Evolutionary conservation across 1,140 invertebrate species (phyloP).

Genomic region (Sycophila sp.): DNA sequence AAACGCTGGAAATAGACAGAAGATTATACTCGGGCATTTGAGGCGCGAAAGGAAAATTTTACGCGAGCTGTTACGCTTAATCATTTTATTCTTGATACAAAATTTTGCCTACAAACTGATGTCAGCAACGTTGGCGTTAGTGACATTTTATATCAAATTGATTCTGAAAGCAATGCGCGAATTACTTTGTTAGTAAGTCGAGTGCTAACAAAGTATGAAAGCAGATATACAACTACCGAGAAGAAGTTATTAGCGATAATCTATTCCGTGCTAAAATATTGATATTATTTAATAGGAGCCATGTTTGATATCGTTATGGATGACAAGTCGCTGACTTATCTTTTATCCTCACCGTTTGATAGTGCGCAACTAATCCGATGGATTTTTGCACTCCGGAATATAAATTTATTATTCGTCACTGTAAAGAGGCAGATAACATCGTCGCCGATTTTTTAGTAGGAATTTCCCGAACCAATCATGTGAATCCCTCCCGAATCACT

Average conservation of each 20-base stretch:
- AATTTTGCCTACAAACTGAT: constrained; percentile 38
- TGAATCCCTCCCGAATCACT: too few relatives aligned
- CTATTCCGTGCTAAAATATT: constrained; percentile 50
- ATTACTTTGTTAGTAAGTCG: constrained; percentile 39
- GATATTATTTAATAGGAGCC: constrained; percentile 42
- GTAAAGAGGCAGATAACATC: neutral
- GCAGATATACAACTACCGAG: constrained; percentile 48
- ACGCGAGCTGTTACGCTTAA: constrained; percentile 4
- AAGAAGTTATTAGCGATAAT: constrained; percentile 53
- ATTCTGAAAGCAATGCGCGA: constrained; percentile 10
- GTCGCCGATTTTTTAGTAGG: neutral
- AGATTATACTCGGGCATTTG: constrained; percentile 26
- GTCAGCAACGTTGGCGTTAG: constrained; percentile 38
- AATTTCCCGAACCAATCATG: too few relatives aligned
- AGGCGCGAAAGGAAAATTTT: constrained; percentile 38
- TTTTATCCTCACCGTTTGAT: constrained; percentile 55
- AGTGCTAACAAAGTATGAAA: constrained; percentile 25
- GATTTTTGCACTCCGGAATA: constrained; percentile 43
- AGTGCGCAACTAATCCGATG: constrained; percentile 60
- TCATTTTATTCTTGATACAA: neutral
- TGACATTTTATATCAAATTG: constrained; percentile 39
- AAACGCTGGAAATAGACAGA: constrained; percentile 22
- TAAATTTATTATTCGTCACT: neutral
- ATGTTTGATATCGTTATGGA: constrained; percentile 59
- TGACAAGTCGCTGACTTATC: constrained; percentile 60